Evolutionary conservation across 2,888 invertebrate genomes (phyloP).

Genomic region (Caenorhabditis sp.): DNA sequence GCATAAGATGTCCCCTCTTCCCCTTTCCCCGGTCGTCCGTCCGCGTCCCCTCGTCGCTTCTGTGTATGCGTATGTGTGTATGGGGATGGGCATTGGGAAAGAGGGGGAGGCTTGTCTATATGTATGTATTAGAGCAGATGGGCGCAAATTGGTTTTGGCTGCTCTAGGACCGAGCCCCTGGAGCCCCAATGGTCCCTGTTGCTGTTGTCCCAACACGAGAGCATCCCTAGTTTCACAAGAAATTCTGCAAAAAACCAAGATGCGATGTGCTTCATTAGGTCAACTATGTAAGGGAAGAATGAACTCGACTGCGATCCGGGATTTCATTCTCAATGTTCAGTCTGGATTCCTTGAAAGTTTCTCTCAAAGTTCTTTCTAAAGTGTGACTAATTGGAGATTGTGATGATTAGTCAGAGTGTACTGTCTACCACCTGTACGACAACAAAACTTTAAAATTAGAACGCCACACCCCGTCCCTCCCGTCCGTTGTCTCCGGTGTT

Average conservation of each 20-base stretch:
- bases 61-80: conserved; percentile 61
- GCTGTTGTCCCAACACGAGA: background rate
- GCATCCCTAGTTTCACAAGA: conserved; percentile 5
- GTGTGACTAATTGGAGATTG: conserved; percentile 3
- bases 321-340: background rate
- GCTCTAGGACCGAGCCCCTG: conserved; percentile 51
- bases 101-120: conserved; percentile 50
- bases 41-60: conserved; percentile 33
- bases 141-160: conserved; percentile 67
- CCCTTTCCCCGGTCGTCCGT: conserved; percentile 1
- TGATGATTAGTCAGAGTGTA: conserved; percentile 28
- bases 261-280: background rate
- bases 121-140: conserved; percentile 68
- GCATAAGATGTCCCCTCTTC: conserved; percentile 56
- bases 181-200: conserved; percentile 44
- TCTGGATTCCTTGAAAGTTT: conserved; percentile 4
- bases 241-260: background rate
- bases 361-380: too few species aligned
- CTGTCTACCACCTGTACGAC: conserved; percentile 16
- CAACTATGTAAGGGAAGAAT: conserved; percentile 6
- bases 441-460: conserved; percentile 46
- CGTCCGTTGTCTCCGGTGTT: background rate
- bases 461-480: conserved; percentile 29
- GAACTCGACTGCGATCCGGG: conserved; percentile 22
- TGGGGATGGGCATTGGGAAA: conserved; percentile 49